These are phyloP conservation scores for Lepidurus apus DNA, from an alignment of 1,140 invertebrate genomes.

Conservation along the genomic window DNA sequence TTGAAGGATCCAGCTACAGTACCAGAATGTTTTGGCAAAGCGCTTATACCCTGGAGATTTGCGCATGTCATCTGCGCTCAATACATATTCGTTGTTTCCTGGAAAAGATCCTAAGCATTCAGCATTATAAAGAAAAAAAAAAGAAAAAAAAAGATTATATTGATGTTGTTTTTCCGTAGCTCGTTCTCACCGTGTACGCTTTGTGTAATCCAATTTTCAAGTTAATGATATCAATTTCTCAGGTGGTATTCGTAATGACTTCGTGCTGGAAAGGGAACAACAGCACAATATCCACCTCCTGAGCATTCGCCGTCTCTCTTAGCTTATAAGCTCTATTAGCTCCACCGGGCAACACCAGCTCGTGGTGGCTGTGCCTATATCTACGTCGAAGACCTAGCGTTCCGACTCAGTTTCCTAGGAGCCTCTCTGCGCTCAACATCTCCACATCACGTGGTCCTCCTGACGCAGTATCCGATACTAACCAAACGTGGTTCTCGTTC, in stretches of 20 bases:
- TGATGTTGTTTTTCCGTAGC: neutral
- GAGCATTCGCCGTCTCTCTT: neutral
- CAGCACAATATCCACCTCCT: neutral
- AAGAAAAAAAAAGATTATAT: neutral
- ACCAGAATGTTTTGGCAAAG: too few relatives aligned
- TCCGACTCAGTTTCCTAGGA: constrained; percentile 2
- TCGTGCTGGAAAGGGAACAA: neutral
- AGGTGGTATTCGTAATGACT: constrained; percentile 22
- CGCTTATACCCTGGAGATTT: too few relatives aligned
- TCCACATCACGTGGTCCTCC: neutral
- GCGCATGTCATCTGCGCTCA: too few relatives aligned
- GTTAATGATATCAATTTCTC: neutral
- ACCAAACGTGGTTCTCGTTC: too few relatives aligned
- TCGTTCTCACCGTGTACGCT: neutral
- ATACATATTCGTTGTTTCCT: too few relatives aligned
- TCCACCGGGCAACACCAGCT: neutral
- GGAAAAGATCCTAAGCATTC: too few relatives aligned
- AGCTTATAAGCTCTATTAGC: constrained; percentile 3
- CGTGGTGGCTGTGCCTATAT: neutral
- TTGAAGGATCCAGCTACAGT: too few relatives aligned
- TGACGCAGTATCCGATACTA: neutral
- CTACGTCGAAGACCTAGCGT: neutral
- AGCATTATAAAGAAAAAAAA: too few relatives aligned
- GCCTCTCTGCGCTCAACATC: neutral
- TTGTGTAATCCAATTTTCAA: constrained; percentile 3